A percentile compares a stretch with the other conserved stretches of the same genome.
phyloP scores from a whole-genome alignment of 2,113 vertebrate species.

The Saccopteryx leptura region DNA sequence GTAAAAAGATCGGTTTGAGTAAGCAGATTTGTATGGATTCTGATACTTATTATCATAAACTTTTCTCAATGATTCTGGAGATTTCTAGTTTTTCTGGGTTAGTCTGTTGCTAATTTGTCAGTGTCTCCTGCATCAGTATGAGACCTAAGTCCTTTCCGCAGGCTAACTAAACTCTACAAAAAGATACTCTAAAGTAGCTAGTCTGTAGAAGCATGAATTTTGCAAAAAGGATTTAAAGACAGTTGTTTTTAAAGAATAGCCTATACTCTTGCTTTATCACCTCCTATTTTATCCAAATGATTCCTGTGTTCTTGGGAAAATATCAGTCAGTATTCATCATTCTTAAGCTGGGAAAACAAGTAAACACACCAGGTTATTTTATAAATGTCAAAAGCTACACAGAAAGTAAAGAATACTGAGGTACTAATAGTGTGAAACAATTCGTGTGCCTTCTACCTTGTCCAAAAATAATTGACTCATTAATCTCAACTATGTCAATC shows the following conservation, averaged over 20 bases:
- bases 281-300: conserved; percentile 81
- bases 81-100: conserved; percentile 58
- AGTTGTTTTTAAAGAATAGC: conserved; percentile 76
- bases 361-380: conserved; percentile 78
- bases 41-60: background rate
- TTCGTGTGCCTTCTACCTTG: conserved; percentile 83
- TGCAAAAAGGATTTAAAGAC: conserved; percentile 79
- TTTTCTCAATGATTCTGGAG: conserved; percentile 20
- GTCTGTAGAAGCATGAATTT: conserved; percentile 70
- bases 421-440: conserved; percentile 78
- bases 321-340: conserved; percentile 48
- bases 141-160: background rate
- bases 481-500: conserved; percentile 86
- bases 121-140: conserved; percentile 56
- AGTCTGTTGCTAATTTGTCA: conserved; percentile 68
- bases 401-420: conserved; percentile 64
- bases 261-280: conserved; percentile 63
- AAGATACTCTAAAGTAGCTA: conserved; percentile 56
- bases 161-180: conserved; percentile 71
- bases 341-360: conserved; percentile 69
- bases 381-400: conserved; percentile 76
- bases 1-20: background rate
- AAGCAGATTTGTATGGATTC: background rate
- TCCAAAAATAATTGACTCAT: conserved; percentile 88
- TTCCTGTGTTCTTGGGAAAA: conserved; percentile 77